Evolutionary conservation across 2,797 vertebrate species (phyloP).

Genomic region (Ficedula albicollis): DNA sequence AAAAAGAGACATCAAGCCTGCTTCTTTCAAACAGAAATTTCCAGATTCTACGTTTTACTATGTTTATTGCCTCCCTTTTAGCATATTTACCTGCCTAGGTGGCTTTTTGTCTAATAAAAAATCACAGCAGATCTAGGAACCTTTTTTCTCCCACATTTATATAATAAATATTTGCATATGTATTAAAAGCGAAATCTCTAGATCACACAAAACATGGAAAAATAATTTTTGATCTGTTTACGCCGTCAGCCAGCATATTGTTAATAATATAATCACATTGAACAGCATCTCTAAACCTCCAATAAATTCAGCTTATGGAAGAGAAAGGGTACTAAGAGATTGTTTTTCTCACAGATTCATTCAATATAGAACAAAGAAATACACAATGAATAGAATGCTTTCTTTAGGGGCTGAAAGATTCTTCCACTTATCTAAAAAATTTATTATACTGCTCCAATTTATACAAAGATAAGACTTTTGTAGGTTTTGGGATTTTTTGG

Average conservation of each 20-base stretch:
- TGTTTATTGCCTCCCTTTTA: neutral
- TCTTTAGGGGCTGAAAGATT: neutral
- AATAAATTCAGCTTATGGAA: neutral
- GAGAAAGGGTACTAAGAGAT: neutral
- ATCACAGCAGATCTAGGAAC: neutral
- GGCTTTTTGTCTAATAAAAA: neutral
- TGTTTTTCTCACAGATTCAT: neutral
- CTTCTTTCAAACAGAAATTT: neutral
- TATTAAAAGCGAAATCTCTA: slow-evolving; percentile 3
- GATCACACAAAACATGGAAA: neutral
- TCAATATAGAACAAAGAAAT: neutral
- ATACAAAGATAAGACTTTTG: neutral
- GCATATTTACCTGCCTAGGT: neutral
- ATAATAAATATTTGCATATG: neutral
- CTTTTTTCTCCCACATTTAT: rapidly evolving
- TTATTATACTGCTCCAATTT: neutral
- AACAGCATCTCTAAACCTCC: neutral
- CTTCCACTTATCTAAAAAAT: neutral
- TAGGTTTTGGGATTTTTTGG: neutral
- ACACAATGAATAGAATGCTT: neutral
- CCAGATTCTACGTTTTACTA: neutral
- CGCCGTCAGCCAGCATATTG: neutral
- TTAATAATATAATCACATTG: neutral
- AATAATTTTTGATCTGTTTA: neutral
- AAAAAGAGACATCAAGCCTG: neutral